Percentiles rank a stretch among this genome's conserved stretches.
Conservation (phyloP, 2,797 vertebrate genomes). For the Crocidura indochinensis region DNA sequence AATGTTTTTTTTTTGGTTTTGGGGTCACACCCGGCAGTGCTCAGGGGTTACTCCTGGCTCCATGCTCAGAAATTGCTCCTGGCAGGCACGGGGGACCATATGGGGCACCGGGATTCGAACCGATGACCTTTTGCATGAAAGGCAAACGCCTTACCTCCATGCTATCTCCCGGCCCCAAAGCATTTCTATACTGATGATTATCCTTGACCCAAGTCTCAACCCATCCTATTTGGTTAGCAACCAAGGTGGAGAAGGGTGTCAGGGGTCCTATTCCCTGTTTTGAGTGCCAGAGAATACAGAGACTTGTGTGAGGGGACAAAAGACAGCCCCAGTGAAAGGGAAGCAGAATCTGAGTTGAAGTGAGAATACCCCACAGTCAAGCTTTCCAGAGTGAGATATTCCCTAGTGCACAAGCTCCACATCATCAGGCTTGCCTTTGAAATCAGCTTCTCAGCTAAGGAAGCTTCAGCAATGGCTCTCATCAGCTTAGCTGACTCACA, state of each 20-base stretch:
- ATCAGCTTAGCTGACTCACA: not conserved
- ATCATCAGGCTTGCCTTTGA: not conserved
- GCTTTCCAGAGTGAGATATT: not conserved
- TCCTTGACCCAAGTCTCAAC: not conserved
- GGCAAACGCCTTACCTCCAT: too few species aligned
- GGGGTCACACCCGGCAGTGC: too few species aligned
- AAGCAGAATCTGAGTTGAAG: constrained; percentile 18
- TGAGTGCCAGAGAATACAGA: not conserved
- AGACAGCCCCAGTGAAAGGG: constrained; percentile 13
- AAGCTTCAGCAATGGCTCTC: not conserved
- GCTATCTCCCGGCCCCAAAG: too few species aligned
- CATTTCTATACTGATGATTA: not conserved
- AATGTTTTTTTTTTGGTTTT: too few species aligned
- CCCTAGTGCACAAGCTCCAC: not conserved
- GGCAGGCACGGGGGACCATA: too few species aligned
- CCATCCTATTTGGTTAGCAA: constrained; percentile 8
- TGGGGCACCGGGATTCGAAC: too few species aligned
- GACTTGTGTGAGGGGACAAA: not conserved
- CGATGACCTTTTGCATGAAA: too few species aligned
- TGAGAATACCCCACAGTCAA: not conserved
- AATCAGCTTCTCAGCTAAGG: constrained; percentile 19
- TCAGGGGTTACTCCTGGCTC: too few species aligned
- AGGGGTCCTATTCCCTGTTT: not conserved
- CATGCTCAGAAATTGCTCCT: too few species aligned
- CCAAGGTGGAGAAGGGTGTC: not conserved